A percentile compares a stretch with the other conserved stretches of the same genome.
Conservation (phyloP, 2,113 vertebrate species). For the Colius striatus region DNA sequence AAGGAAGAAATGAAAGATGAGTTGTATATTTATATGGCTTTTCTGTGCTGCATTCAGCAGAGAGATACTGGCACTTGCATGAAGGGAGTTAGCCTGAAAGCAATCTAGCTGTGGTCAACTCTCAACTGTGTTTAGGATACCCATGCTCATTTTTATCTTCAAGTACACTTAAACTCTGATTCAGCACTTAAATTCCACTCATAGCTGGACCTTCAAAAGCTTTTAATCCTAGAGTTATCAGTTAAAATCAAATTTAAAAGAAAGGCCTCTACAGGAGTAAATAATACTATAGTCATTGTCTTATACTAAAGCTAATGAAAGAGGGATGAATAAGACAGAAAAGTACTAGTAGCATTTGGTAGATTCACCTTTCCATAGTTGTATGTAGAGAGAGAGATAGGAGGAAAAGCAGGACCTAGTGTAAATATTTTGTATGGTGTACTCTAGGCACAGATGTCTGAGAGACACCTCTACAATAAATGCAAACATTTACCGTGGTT, state of each 20-base stretch:
- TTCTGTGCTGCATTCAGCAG: not conserved
- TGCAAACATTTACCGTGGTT: not conserved
- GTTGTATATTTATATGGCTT: not conserved
- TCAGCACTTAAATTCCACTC: not conserved
- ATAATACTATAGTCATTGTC: not conserved
- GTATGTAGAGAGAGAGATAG: not conserved
- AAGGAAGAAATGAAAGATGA: not conserved
- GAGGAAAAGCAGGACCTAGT: not conserved
- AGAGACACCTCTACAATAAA: not conserved
- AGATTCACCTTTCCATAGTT: not conserved
- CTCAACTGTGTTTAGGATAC: not conserved
- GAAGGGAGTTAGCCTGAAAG: not conserved
- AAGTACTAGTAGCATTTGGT: not conserved
- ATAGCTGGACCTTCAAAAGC: not conserved
- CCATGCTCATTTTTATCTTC: not conserved
- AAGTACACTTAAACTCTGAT: not conserved
- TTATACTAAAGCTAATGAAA: not conserved
- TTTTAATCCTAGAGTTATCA: not conserved
- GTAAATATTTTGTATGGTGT: not conserved
- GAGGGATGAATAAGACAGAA: not conserved
- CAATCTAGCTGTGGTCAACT: not conserved
- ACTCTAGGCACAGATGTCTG: not conserved
- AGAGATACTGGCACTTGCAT: fast-evolving
- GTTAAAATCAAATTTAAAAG: not conserved
- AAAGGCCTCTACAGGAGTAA: not conserved